Evolutionary conservation across 2,797 vertebrate species (phyloP).

Genomic region (Acrossocheilus fasciatus): DNA sequence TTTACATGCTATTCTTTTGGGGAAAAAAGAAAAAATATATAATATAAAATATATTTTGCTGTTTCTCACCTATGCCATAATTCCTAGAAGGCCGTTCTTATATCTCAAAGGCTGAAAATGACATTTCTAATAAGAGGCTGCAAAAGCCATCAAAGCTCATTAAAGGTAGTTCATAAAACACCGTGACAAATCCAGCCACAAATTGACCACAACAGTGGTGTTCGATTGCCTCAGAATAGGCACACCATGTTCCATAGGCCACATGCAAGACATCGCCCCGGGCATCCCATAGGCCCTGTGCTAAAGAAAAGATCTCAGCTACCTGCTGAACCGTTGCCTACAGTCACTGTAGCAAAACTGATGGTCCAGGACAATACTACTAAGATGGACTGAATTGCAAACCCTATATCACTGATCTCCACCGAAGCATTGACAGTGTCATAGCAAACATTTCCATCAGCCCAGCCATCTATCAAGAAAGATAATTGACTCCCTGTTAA

Average conservation of each 20-base stretch:
- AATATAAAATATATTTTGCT: neutral
- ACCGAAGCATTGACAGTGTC: neutral
- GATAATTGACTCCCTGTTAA: conserved; percentile 70
- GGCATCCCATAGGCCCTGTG: conserved; percentile 70
- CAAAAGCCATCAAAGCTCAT: neutral
- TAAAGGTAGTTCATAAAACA: conserved; percentile 23
- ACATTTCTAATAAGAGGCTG: neutral
- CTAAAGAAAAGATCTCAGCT: conserved; percentile 64
- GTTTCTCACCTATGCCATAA: neutral
- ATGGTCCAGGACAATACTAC: conserved; percentile 61
- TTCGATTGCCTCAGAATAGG: conserved; percentile 61
- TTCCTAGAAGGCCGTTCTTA: neutral
- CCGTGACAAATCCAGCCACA: conserved; percentile 26
- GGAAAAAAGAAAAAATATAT: neutral
- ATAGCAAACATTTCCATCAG: conserved; percentile 20
- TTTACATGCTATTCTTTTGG: neutral
- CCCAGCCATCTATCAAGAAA: conserved; percentile 53
- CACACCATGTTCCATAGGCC: conserved; percentile 70
- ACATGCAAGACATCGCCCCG: conserved; percentile 69
- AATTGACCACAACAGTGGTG: conserved; percentile 71
- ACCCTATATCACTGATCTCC: conserved; percentile 5
- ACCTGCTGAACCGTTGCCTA: conserved; percentile 65
- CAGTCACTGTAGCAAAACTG: conserved; percentile 49
- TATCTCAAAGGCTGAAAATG: neutral
- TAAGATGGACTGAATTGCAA: conserved; percentile 65